Conservation (phyloP, 2,888 invertebrate genomes). For the Tetramorium bicarinatum region DNA sequence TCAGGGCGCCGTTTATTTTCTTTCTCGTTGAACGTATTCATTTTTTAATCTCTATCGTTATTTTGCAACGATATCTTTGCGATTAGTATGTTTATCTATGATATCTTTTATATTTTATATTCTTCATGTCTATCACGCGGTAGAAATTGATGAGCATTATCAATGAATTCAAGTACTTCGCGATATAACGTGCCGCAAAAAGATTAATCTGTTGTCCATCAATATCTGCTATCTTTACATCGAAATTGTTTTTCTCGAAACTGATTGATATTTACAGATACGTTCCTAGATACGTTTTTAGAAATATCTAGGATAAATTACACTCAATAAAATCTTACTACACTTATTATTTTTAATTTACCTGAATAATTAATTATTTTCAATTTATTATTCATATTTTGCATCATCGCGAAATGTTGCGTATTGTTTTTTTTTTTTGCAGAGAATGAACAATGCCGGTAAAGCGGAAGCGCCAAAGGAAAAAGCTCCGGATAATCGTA, state of each 20-base stretch:
- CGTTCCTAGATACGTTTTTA: not conserved
- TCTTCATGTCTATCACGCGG: not conserved
- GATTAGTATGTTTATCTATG: slow-evolving; percentile 5
- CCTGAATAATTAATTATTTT: not conserved
- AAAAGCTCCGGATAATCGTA: slow-evolving; percentile 74
- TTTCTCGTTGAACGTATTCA: not conserved
- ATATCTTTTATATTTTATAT: slow-evolving; percentile 7
- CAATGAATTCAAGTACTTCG: slow-evolving; percentile 6
- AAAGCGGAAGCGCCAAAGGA: slow-evolving; percentile 77
- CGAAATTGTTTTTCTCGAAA: not conserved
- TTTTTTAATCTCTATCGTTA: not conserved
- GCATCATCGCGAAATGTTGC: not conserved
- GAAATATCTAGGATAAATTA: not conserved
- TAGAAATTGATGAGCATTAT: slow-evolving; percentile 27
- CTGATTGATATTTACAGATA: slow-evolving; percentile 1
- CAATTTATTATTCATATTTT: not conserved
- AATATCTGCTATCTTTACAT: not conserved
- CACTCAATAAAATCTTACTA: not conserved
- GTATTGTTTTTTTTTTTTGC: slow-evolving; percentile 45
- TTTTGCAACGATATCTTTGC: slow-evolving; percentile 12
- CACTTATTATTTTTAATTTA: not conserved
- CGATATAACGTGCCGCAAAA: slow-evolving; percentile 25
- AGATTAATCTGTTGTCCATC: not conserved
- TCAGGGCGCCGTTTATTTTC: not conserved
- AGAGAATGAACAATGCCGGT: slow-evolving; percentile 80